Percentiles rank a stretch among this genome's conserved stretches.
These are phyloP conservation scores for Oncorhynchus clarkii DNA, from an alignment of 2,113 vertebrate genomes.

Conservation along the genomic window DNA sequence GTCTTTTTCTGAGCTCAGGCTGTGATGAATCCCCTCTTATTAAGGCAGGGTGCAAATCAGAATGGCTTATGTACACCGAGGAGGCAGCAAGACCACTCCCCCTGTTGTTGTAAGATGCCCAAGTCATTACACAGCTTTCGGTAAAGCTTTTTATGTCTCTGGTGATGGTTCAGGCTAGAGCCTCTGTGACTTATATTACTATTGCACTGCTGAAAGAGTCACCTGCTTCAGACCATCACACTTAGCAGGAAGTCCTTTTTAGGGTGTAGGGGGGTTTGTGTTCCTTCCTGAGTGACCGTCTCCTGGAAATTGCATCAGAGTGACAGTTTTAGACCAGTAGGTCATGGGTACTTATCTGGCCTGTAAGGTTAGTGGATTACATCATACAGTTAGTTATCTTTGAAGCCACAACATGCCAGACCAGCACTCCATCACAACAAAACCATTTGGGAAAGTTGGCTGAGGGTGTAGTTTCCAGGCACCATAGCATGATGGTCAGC, in stretches of 20 bases:
- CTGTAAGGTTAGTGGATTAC: background rate
- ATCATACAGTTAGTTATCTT: background rate
- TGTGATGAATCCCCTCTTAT: slow-evolving; percentile 4
- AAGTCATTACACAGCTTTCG: slow-evolving; percentile 38
- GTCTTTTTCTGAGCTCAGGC: background rate
- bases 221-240: slow-evolving; percentile 53
- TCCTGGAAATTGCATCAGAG: slow-evolving; percentile 12
- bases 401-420: too few relatives aligned
- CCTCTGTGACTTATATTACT: slow-evolving; percentile 42
- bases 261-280: slow-evolving; percentile 9
- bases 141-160: slow-evolving; percentile 61
- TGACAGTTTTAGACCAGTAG: slow-evolving; percentile 14
- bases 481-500: too few relatives aligned
- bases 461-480: too few relatives aligned
- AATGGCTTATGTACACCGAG: slow-evolving; percentile 42
- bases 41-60: slow-evolving; percentile 17
- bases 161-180: slow-evolving; percentile 39
- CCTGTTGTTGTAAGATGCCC: slow-evolving; percentile 39
- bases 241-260: slow-evolving; percentile 45
- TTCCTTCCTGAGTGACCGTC: slow-evolving; percentile 16
- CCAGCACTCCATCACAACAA: too few relatives aligned
- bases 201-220: slow-evolving; percentile 12
- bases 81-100: slow-evolving; percentile 37
- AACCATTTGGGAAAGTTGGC: too few relatives aligned
- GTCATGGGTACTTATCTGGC: background rate